These are phyloP conservation scores for Melitaea cinxia DNA, from an alignment of 1,140 invertebrate genomes.

Conservation along the genomic window DNA sequence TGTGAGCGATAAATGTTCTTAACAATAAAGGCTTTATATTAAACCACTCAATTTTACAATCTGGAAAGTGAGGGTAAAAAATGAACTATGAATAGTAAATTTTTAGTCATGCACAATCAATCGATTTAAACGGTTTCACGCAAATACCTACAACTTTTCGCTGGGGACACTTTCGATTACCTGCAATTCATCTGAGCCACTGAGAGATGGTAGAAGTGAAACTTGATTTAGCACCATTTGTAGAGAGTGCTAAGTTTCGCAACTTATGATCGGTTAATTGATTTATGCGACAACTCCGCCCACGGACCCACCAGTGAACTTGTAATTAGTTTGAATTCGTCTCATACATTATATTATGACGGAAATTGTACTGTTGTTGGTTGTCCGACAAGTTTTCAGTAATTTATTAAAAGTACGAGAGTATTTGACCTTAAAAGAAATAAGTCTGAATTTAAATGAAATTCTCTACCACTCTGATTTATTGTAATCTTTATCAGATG, in stretches of 20 bases:
- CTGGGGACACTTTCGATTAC: conserved; percentile 6
- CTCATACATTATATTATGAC: neutral
- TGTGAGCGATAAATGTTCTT: neutral
- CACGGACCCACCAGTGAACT: conserved; percentile 1
- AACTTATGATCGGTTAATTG: conserved; percentile 16
- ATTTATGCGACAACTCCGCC: conserved; percentile 15
- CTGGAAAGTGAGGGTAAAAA: conserved; percentile 1
- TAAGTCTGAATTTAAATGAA: too few species aligned
- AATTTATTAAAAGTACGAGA: too few species aligned
- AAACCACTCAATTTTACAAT: neutral
- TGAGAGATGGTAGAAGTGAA: conserved; percentile 7
- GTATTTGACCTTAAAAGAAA: too few species aligned
- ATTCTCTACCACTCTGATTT: neutral
- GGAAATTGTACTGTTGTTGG: neutral
- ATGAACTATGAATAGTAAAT: neutral
- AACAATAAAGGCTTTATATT: neutral
- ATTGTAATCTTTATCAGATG: neutral
- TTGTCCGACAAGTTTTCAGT: neutral
- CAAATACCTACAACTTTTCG: neutral
- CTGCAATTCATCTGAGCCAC: neutral
- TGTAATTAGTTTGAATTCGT: conserved; percentile 14
- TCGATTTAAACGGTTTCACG: neutral
- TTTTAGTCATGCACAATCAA: neutral
- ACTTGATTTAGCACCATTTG: conserved; percentile 3
- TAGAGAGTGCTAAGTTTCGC: conserved; percentile 14